Evolutionary conservation across 1,140 invertebrate species (phyloP).

Genomic region (Pseudomyrmex cubaensis): DNA sequence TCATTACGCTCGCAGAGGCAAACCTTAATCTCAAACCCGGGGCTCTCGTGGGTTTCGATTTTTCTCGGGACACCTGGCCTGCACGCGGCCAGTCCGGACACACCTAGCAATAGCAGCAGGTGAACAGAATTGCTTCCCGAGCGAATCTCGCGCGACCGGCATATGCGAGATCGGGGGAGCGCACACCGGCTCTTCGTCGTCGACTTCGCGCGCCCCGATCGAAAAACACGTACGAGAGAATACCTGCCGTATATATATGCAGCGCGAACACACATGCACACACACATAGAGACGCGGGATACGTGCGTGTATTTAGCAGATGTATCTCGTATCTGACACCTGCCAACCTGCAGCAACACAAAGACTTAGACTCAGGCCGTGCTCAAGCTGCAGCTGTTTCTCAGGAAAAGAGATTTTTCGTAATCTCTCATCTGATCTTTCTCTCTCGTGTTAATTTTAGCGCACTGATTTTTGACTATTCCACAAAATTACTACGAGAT

Average conservation of each 20-base stretch:
- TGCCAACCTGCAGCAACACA: constrained; percentile 77
- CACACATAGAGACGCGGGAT: constrained; percentile 35
- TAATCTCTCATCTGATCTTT: background rate
- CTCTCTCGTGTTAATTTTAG: background rate
- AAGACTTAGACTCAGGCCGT: constrained; percentile 68
- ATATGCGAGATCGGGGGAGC: background rate
- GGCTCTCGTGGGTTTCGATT: constrained; percentile 63
- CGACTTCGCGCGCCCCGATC: constrained; percentile 35
- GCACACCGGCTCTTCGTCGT: constrained; percentile 42
- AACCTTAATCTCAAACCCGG: constrained; percentile 65
- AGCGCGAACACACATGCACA: constrained; percentile 1
- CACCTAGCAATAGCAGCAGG: constrained; percentile 66
- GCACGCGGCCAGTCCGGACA: constrained; percentile 46
- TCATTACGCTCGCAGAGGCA: constrained; percentile 69
- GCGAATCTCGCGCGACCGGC: constrained; percentile 10
- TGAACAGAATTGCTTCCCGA: constrained; percentile 66
- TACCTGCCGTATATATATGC: constrained; percentile 27
- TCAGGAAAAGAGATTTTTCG: constrained; percentile 24
- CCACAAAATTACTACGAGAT: too few species aligned
- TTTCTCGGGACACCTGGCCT: constrained; percentile 75
- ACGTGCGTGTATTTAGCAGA: constrained; percentile 75
- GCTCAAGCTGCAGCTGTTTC: constrained; percentile 50
- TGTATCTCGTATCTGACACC: constrained; percentile 76
- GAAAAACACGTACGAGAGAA: background rate
- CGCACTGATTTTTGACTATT: background rate